phyloP scores from a whole-genome alignment of 2,888 invertebrate species.

The Drosophila vallismaia region DNA sequence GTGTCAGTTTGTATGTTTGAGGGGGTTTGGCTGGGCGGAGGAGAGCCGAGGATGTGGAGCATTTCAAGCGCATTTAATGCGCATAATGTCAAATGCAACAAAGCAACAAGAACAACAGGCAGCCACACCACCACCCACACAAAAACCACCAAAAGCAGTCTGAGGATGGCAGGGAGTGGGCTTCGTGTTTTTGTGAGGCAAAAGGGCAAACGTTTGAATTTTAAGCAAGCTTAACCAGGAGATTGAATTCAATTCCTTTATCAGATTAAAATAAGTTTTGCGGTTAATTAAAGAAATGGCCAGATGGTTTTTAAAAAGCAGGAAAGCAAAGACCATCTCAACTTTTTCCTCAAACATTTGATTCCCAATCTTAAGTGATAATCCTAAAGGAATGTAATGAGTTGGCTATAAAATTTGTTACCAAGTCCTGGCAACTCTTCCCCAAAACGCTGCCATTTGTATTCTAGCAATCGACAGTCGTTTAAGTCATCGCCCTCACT shows the following conservation, averaged over 20 bases:
- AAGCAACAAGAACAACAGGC: conserved; percentile 35
- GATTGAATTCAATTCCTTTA: conserved; percentile 17
- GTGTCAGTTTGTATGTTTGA: conserved; percentile 28
- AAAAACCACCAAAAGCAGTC: conserved; percentile 12
- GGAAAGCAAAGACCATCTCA: too few species aligned
- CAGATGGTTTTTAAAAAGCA: too few species aligned
- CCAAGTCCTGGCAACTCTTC: not conserved
- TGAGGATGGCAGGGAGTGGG: not conserved
- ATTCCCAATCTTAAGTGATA: not conserved
- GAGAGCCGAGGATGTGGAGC: conserved; percentile 42
- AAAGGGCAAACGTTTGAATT: conserved; percentile 29
- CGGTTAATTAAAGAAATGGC: conserved; percentile 12
- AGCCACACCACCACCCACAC: conserved; percentile 13
- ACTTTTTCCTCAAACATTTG: not conserved
- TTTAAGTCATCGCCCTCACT: not conserved
- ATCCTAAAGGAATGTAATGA: not conserved
- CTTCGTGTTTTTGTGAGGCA: not conserved
- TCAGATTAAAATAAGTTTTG: conserved; percentile 13
- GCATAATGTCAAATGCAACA: conserved; percentile 62
- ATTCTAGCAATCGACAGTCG: conserved; percentile 2
- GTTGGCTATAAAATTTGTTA: not conserved
- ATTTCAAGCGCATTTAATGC: conserved; percentile 68
- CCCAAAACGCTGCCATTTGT: conserved; percentile 12
- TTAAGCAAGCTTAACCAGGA: conserved; percentile 20
- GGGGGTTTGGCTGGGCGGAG: conserved; percentile 2